Percentiles rank a stretch among this genome's conserved stretches.
phyloP scores from a whole-genome alignment of 2,888 invertebrate species.

The Temnothorax rugatulus region DNA sequence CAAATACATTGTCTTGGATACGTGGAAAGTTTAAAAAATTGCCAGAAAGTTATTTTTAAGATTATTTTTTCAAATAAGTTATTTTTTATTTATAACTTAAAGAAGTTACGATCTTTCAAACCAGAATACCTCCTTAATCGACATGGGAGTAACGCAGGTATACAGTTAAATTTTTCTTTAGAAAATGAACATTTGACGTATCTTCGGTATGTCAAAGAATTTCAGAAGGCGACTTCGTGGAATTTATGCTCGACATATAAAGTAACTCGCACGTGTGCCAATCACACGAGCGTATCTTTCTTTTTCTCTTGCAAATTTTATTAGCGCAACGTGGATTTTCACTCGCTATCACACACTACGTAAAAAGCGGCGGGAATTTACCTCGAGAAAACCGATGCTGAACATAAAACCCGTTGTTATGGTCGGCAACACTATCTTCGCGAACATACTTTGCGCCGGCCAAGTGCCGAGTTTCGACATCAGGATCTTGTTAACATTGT shows the following conservation, averaged over 20 bases:
- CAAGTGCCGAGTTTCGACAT: constrained; percentile 4
- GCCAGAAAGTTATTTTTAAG: background rate
- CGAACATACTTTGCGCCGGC: background rate
- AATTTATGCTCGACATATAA: background rate
- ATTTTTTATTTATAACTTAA: background rate
- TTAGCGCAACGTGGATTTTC: background rate
- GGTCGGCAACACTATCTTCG: background rate
- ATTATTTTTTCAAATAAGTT: background rate
- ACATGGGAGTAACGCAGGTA: background rate
- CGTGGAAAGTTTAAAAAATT: background rate
- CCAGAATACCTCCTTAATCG: no score
- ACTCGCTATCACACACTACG: no score
- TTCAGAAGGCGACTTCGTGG: background rate
- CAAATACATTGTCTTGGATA: background rate
- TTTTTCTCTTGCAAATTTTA: background rate
- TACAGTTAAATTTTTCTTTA: background rate
- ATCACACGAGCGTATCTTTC: no score
- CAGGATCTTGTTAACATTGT: constrained; percentile 10
- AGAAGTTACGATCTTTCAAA: background rate
- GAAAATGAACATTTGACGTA: background rate
- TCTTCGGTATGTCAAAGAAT: background rate
- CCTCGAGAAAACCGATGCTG: constrained; percentile 7
- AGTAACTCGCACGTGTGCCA: background rate
- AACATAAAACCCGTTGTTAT: background rate
- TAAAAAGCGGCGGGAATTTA: background rate